Percentiles rank a stretch among this genome's conserved stretches.
Evolutionary conservation across 2,113 vertebrate genomes (phyloP).

Genomic region (Bettongia penicillata): DNA sequence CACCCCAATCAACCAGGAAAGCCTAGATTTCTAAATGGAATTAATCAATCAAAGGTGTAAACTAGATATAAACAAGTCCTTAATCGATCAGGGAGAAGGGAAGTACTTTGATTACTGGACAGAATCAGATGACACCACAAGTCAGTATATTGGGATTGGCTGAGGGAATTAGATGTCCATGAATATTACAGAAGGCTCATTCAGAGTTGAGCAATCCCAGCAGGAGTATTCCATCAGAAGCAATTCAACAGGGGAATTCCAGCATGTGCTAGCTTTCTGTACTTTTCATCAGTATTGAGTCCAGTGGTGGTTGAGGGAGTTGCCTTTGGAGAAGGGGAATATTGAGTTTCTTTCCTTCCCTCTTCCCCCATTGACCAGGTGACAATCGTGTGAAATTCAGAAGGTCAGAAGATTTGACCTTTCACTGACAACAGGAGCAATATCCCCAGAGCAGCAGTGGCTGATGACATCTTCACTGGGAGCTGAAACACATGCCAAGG

Average conservation of each 20-base stretch:
- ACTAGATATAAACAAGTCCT: not conserved
- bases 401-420: not conserved
- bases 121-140: not conserved
- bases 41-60: not conserved
- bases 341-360: not conserved
- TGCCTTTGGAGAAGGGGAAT: not conserved
- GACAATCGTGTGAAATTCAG: not conserved
- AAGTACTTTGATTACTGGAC: not conserved
- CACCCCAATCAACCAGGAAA: not conserved
- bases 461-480: not conserved
- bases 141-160: not conserved
- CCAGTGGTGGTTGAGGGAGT: not conserved
- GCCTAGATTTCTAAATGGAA: not conserved
- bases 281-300: not conserved
- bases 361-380: not conserved
- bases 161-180: not conserved
- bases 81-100: not conserved
- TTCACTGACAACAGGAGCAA: not conserved
- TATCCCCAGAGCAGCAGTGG: not conserved
- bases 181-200: not conserved
- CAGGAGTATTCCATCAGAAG: not conserved
- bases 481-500: not conserved
- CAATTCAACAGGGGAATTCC: not conserved
- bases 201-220: not conserved
- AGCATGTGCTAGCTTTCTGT: not conserved